These are phyloP conservation scores for Tapera naevia DNA, from an alignment of 2,797 vertebrate species.

Conservation along the genomic window DNA sequence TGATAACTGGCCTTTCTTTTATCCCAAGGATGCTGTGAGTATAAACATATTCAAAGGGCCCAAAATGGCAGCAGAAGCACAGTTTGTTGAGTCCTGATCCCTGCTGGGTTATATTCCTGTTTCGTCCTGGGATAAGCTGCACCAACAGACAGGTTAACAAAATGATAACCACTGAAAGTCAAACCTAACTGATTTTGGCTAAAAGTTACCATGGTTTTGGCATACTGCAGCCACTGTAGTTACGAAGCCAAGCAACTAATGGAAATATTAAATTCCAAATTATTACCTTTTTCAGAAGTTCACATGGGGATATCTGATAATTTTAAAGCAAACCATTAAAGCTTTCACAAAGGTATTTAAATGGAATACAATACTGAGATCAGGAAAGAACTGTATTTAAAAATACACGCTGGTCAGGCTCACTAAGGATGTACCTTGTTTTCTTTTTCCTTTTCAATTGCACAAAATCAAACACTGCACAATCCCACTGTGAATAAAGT, in stretches of 20 bases:
- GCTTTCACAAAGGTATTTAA: conserved; percentile 7
- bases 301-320: neutral
- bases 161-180: neutral
- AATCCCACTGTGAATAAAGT: neutral
- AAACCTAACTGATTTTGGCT: neutral
- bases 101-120: neutral
- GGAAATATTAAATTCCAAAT: neutral
- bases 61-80: too few relatives aligned
- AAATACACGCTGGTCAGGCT: neutral
- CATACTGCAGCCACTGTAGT: neutral
- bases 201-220: neutral
- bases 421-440: neutral
- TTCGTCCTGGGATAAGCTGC: neutral
- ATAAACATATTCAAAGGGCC: neutral
- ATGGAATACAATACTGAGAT: neutral
- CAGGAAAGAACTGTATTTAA: neutral
- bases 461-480: neutral
- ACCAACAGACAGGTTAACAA: neutral
- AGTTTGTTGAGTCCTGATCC: neutral
- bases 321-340: neutral
- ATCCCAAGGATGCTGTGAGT: neutral
- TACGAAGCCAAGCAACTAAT: neutral
- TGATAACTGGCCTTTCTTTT: neutral
- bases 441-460: conserved; percentile 2
- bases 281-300: neutral